Evolutionary conservation across 2,113 vertebrate genomes (phyloP), one percentile per base, ranked within the genome.

Genomic region (Beaufortia kweichowensis): DNA sequence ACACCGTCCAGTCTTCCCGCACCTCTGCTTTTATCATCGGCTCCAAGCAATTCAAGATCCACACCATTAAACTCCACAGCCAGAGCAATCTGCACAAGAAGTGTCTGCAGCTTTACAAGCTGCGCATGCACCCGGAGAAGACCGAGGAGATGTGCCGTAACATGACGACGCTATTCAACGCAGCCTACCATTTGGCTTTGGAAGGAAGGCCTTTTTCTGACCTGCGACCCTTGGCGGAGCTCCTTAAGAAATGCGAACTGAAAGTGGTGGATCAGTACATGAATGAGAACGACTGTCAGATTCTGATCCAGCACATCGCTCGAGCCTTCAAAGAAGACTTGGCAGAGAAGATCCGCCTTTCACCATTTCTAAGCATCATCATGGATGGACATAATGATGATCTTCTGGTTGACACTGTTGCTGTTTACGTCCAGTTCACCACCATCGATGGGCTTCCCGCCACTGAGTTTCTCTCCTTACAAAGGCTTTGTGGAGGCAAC

Each of bases 61-160:
- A 98, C 88, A 98, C 96, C 0, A 98, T 98, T 88, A 98, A 98
- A 69, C 93, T 98, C 48, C 96, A 98, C 84, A 98, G 96, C 89
- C 96, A 98, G 90, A 98, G 96, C 89, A 98, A 98, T 89, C 94
- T 98, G 66, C 96, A 98, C 83, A 98, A 98, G 90, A 98, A 98
- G 90, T 98, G 96, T 85, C 90, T 98, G 90, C 96, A 98, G 91
- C 94, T 98, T 23, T 98, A 98, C 82, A 97, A 96, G 88, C 93
- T 98, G 57, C 94, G 96, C 76, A 98, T 98, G 96, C 96, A 98
- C 81, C 96, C 96, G 0, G 96, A 98, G 87, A 98, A 98, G 91
- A 98, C 96, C 0, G 96, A 98, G 86, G 96, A 98, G 86, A 98
- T 98, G 96, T 98, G 96, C 69, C 92, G 93, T 77, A 96, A 96